These are phyloP conservation scores for Cyrtodaria siliqua DNA, from an alignment of 2,888 invertebrate species.

Conservation along the genomic window DNA sequence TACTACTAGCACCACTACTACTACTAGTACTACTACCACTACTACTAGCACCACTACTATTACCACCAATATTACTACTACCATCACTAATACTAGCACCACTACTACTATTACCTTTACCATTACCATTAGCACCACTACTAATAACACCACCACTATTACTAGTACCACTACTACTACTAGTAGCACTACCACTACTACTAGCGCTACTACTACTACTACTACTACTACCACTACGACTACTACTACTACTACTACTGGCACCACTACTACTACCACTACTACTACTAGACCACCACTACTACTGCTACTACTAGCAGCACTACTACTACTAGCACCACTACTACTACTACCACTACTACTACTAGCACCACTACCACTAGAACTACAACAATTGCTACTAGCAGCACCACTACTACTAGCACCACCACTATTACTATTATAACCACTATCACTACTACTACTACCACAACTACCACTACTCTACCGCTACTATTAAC, in stretches of 20 bases:
- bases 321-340: neutral
- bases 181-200: conserved; percentile 2
- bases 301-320: neutral
- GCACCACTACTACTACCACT: neutral
- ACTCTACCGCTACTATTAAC: conserved; percentile 3
- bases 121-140: neutral
- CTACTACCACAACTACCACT: too few species aligned
- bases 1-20: conserved; percentile 3
- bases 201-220: conserved; percentile 6
- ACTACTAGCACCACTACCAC: too few species aligned
- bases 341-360: too few species aligned
- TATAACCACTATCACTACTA: too few species aligned
- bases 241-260: conserved; percentile 6
- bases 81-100: neutral
- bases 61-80: neutral
- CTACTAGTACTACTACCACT: neutral
- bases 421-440: too few species aligned
- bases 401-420: neutral
- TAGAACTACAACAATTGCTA: too few species aligned
- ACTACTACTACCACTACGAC: neutral
- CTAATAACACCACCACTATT: neutral
- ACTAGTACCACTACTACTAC: conserved; percentile 5
- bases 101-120: conserved; percentile 1
- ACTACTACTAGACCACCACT: neutral
- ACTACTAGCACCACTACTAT: neutral